Evolutionary conservation across 2,888 invertebrate genomes (phyloP).

Genomic region (Panzeria rudis): DNA sequence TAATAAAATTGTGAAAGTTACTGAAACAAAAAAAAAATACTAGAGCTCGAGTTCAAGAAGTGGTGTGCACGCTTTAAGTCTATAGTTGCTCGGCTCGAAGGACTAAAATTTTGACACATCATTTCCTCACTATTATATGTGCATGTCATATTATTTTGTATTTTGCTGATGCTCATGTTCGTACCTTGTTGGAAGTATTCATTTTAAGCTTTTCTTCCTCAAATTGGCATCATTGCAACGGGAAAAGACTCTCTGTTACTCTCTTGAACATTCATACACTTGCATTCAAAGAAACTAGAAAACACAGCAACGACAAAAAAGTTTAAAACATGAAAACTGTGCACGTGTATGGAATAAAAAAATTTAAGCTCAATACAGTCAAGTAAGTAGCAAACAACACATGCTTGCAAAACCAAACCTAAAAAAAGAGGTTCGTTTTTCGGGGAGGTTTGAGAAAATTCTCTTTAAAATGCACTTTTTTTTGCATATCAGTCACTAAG

Average conservation of each 20-base stretch:
- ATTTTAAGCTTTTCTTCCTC: no score
- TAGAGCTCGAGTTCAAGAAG: no score
- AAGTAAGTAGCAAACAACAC: conserved; percentile 13
- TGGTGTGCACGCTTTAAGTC: no score
- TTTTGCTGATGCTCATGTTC: no score
- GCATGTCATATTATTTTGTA: no score
- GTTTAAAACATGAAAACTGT: conserved; percentile 65
- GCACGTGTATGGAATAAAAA: conserved; percentile 71
- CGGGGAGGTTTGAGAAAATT: conserved; percentile 67
- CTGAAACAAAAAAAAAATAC: no score
- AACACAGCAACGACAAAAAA: conserved; percentile 32
- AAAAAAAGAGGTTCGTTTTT: conserved; percentile 39
- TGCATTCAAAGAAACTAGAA: conserved; percentile 34
- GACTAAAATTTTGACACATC: no score
- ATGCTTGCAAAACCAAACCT: background rate
- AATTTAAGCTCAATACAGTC: conserved; percentile 43
- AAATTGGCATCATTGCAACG: conserved; percentile 41
- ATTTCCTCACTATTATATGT: no score
- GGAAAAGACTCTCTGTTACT: conserved; percentile 11
- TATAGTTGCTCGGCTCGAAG: no score
- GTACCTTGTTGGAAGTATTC: no score
- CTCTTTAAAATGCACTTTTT: conserved; percentile 55
- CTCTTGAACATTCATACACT: conserved; percentile 10
- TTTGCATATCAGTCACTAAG: conserved; percentile 21
- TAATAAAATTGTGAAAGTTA: no score